Evolutionary conservation across 2,888 invertebrate genomes (phyloP).

Genomic region (Cephus spinipes): DNA sequence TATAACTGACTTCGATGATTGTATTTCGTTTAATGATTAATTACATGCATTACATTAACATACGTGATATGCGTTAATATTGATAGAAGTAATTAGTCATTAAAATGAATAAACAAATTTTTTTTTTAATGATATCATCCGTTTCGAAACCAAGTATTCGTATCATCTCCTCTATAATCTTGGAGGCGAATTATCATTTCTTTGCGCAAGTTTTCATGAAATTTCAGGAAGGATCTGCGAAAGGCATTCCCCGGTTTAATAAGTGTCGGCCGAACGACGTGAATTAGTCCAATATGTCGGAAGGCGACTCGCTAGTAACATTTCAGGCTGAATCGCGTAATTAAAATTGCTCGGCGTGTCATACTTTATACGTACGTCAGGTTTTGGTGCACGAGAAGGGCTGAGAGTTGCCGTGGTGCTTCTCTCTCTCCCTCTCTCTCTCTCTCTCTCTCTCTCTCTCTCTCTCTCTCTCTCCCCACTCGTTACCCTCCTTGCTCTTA

Average conservation of each 20-base stretch:
- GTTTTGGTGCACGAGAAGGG: neutral
- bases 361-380: slow-evolving; percentile 45
- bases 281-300: slow-evolving; percentile 61
- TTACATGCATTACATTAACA: neutral
- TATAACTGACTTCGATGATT: neutral
- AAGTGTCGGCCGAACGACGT: slow-evolving; percentile 60
- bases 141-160: neutral
- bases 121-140: neutral
- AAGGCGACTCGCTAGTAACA: slow-evolving; percentile 45
- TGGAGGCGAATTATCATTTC: slow-evolving; percentile 23
- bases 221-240: slow-evolving; percentile 21
- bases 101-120: neutral
- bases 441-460: no score
- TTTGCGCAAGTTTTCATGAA: slow-evolving; percentile 3
- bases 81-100: neutral
- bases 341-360: slow-evolving; percentile 59
- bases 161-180: neutral
- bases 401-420: slow-evolving; percentile 16
- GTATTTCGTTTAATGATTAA: neutral
- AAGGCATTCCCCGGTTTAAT: slow-evolving; percentile 60
- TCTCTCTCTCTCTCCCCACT: no score
- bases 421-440: neutral
- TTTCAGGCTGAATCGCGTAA: slow-evolving; percentile 57
- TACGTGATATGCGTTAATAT: neutral
- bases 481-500: neutral